A percentile compares a stretch with the other conserved stretches of the same genome.
Evolutionary conservation across 2,888 invertebrate genomes (phyloP).

Genomic region (Cheilosia scutellata): DNA sequence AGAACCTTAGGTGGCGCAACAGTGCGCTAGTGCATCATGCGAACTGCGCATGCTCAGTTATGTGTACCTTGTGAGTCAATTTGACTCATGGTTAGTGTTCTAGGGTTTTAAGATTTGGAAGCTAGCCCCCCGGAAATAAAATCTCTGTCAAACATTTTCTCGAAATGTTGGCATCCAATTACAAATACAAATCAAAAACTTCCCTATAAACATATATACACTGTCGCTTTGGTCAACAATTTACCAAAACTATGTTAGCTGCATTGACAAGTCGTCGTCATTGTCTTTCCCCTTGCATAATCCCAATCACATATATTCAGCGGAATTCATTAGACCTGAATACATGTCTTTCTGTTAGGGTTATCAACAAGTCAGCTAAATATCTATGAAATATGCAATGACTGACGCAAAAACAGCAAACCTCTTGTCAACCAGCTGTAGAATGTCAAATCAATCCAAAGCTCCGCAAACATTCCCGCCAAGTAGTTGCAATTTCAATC

Average conservation of each 20-base stretch:
- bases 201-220: too few species aligned
- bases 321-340: constrained; percentile 1
- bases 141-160: too few species aligned
- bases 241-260: not conserved
- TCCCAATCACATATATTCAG: not conserved
- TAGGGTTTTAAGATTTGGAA: too few species aligned
- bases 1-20: too few species aligned
- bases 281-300: not conserved
- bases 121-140: too few species aligned
- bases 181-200: too few species aligned
- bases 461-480: constrained; percentile 31
- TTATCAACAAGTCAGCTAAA: constrained; percentile 54
- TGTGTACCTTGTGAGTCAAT: too few species aligned
- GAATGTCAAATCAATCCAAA: constrained; percentile 61
- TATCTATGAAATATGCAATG: constrained; percentile 59
- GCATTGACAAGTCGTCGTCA: not conserved
- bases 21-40: too few species aligned
- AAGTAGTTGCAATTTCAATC: constrained; percentile 4
- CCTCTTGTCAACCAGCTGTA: constrained; percentile 39
- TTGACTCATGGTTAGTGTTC: too few species aligned
- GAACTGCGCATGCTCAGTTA: too few species aligned
- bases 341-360: constrained; percentile 15
- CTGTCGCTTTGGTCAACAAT: not conserved
- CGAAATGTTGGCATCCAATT: too few species aligned
- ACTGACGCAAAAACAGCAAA: constrained; percentile 39